phyloP scores from a whole-genome alignment of 2,113 vertebrate genomes.

The Phalacrocorax brasilianus region DNA sequence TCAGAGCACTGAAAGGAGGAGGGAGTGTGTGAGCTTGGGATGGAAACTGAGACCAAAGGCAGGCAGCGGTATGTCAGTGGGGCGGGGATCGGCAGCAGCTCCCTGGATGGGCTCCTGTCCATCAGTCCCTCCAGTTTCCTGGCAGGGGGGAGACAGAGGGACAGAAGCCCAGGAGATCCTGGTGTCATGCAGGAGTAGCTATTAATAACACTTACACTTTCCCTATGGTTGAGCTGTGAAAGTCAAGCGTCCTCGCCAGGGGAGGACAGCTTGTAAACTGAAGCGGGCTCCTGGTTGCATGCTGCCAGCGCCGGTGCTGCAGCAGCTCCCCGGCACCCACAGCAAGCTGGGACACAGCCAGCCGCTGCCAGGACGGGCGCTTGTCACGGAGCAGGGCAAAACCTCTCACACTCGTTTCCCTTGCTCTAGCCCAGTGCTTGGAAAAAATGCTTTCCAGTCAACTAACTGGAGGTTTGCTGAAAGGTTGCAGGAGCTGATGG shows the following conservation, averaged over 20 bases:
- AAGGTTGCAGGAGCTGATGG: neutral
- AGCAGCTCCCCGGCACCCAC: neutral
- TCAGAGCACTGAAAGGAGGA: neutral
- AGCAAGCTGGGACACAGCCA: neutral
- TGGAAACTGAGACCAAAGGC: neutral
- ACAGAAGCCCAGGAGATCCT: neutral
- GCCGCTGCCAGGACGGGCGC: neutral
- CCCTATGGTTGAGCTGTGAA: neutral
- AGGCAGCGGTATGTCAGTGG: neutral
- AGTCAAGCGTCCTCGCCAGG: neutral
- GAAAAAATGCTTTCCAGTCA: slow-evolving; percentile 45
- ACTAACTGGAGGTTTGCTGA: slow-evolving; percentile 1
- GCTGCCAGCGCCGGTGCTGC: neutral
- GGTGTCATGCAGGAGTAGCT: neutral
- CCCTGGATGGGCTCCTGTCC: neutral
- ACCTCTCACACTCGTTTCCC: neutral
- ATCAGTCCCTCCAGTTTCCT: neutral
- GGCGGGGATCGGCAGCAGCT: neutral
- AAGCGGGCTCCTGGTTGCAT: neutral
- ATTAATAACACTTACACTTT: slow-evolving; percentile 29
- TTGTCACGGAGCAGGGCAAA: neutral
- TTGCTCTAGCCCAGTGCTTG: neutral
- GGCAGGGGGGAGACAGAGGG: neutral
- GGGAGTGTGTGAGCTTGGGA: neutral
- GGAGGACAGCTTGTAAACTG: neutral